A percentile compares a stretch with the other conserved stretches of the same genome.
phyloP scores from a whole-genome alignment of 2,888 invertebrate genomes.

The Phyllotreta cruciferae region DNA sequence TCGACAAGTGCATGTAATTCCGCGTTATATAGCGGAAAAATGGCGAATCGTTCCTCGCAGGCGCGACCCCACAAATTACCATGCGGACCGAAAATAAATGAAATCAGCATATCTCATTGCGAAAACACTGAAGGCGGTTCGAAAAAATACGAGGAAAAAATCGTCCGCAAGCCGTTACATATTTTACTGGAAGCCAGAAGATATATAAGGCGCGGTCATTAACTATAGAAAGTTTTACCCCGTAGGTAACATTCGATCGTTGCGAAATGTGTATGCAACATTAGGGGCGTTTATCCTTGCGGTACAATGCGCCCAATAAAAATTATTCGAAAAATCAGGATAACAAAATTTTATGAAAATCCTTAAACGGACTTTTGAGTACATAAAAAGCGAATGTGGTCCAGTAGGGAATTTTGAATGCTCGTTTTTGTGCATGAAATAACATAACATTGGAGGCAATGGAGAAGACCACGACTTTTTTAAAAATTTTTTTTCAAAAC shows the following conservation, averaged over 20 bases:
- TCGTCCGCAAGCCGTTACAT: slow-evolving; percentile 5
- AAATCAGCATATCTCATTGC: slow-evolving; percentile 17
- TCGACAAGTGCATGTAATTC: slow-evolving; percentile 8
- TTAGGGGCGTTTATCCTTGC: slow-evolving; percentile 7
- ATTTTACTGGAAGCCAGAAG: slow-evolving; percentile 15
- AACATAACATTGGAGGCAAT: too few relatives aligned
- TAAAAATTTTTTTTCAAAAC: too few relatives aligned
- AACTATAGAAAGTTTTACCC: slow-evolving; percentile 11
- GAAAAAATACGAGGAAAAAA: background rate
- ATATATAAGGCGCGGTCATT: slow-evolving; percentile 10
- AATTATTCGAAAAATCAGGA: too few relatives aligned
- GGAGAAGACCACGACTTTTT: too few relatives aligned
- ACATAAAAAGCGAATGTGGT: too few relatives aligned
- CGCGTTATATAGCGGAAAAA: background rate
- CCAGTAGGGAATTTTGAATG: too few relatives aligned
- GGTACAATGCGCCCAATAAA: too few relatives aligned
- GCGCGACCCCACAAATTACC: slow-evolving; percentile 8
- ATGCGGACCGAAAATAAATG: slow-evolving; percentile 11
- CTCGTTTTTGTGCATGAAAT: too few relatives aligned
- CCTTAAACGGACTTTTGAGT: too few relatives aligned
- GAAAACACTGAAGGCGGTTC: slow-evolving; percentile 5
- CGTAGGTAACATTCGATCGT: background rate
- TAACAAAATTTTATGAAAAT: too few relatives aligned
- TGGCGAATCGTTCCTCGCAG: background rate
- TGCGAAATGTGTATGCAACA: slow-evolving; percentile 1